Conservation (phyloP, 2,888 invertebrate species). For the Pyralis farinalis region DNA sequence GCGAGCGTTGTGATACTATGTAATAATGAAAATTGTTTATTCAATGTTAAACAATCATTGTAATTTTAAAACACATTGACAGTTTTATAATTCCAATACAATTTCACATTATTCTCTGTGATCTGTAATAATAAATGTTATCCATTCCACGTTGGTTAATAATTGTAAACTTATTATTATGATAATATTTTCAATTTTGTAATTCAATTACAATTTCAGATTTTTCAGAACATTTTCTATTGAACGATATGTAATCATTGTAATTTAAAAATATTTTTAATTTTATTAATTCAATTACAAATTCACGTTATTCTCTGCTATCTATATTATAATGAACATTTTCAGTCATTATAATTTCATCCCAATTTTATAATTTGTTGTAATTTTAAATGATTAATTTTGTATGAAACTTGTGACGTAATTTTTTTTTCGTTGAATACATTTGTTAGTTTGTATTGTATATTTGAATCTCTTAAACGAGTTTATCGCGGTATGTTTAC, state of each 20-base stretch:
- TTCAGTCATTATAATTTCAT: too few species aligned
- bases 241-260: too few species aligned
- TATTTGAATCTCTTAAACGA: slow-evolving; percentile 32
- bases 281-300: too few species aligned
- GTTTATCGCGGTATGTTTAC: neutral
- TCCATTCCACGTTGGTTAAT: too few species aligned
- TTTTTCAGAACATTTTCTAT: too few species aligned
- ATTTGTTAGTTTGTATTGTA: slow-evolving; percentile 24
- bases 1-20: slow-evolving; percentile 10
- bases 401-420: slow-evolving; percentile 25
- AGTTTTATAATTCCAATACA: neutral
- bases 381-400: too few species aligned
- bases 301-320: too few species aligned
- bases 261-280: too few species aligned
- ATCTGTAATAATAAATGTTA: too few species aligned
- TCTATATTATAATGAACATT: too few species aligned
- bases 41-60: neutral
- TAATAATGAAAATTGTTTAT: slow-evolving; percentile 1
- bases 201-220: slow-evolving; percentile 18
- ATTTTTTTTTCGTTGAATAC: slow-evolving; percentile 13
- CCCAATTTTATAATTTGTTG: too few species aligned
- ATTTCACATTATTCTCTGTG: neutral
- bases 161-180: too few species aligned
- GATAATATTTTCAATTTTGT: slow-evolving; percentile 6
- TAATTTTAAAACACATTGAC: neutral